A percentile compares a stretch with the other conserved stretches of the same genome.
These are phyloP conservation scores for Pipistrellus pygmaeus DNA, from an alignment of 2,797 vertebrate genomes.

Conservation along the genomic window DNA sequence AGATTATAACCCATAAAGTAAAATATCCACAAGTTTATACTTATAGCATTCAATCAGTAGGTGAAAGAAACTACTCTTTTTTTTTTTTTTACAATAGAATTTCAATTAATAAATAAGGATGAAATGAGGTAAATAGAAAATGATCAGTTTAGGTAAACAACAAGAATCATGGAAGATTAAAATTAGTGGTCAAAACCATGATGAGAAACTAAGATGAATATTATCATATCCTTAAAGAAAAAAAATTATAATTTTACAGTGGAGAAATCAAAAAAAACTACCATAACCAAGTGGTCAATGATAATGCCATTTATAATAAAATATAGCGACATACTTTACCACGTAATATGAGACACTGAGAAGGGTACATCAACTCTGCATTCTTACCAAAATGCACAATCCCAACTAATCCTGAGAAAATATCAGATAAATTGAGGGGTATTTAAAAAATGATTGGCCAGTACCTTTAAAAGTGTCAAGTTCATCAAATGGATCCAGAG, in stretches of 20 bases:
- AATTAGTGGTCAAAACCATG: not conserved
- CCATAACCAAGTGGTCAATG: not conserved
- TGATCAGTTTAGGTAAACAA: not conserved
- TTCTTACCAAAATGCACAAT: not conserved
- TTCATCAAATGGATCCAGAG: too few species aligned
- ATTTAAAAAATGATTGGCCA: not conserved
- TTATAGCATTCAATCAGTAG: not conserved
- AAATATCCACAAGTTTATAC: not conserved
- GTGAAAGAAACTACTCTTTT: not conserved
- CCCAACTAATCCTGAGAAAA: not conserved
- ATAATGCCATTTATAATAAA: not conserved
- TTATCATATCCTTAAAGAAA: not conserved
- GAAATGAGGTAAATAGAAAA: not conserved
- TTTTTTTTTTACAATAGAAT: slow-evolving; percentile 10
- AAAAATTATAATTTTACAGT: not conserved
- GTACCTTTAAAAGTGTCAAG: not conserved
- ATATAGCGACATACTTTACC: not conserved
- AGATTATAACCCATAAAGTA: not conserved
- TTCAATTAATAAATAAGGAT: slow-evolving; percentile 23
- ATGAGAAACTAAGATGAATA: not conserved
- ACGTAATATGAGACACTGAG: not conserved
- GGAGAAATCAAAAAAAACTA: not conserved
- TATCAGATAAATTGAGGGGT: not conserved
- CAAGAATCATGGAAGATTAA: not conserved
- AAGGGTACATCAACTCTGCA: not conserved